Evolutionary conservation across 2,113 vertebrate genomes (phyloP), one percentile per base, ranked within the genome.

Genomic region (Perca flavescens): DNA sequence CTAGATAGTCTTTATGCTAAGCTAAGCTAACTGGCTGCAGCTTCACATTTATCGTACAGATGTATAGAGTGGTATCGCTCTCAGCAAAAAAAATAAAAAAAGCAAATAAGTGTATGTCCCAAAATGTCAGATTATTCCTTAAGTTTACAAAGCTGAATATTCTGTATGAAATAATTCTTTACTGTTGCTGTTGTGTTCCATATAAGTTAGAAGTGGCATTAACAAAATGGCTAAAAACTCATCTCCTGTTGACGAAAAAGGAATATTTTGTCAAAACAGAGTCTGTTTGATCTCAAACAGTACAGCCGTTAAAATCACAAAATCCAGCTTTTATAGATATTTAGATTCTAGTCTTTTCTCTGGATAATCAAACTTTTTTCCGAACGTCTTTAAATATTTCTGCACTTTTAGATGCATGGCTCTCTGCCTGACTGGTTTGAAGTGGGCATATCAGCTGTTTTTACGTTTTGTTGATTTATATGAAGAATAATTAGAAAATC

Each of bases 371-470:
- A 43, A 43, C 10, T 10, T 15, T 66, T 54, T 31, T 28, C 57
- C n/a, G 40, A 21, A 11, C 10, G 3, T 75, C 50, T 31, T 4
- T 47, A 58, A 19, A 57, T 47, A 50, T 75, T 7, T 4, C 4
- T 3, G 68, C 74, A 62, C 47, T 71, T 80, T 10, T 82, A 31
- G 50, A 36, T 11, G 74, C 82, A 65, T 12, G 43, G 72, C 60
- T 80, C 57, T 53, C 25, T 66, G 65, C 65, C 57, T 31, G 79
- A 1, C 60, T 47, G 60, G 11, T 46, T 50, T 81, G 43, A 71
- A 12, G 56, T 76, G 70, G 22, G 9, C 40, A 25, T 13, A 71
- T 66, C 68, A 16, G 68, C 64, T 75, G 17, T 60, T 74, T 68
- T 72, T 62, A 47, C 54, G 43, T 83, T 76, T 1, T 34, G 62